Base-by-base conservation (phyloP, 2,113 vertebrate genomes). In the Epinephelus moara region DNA sequence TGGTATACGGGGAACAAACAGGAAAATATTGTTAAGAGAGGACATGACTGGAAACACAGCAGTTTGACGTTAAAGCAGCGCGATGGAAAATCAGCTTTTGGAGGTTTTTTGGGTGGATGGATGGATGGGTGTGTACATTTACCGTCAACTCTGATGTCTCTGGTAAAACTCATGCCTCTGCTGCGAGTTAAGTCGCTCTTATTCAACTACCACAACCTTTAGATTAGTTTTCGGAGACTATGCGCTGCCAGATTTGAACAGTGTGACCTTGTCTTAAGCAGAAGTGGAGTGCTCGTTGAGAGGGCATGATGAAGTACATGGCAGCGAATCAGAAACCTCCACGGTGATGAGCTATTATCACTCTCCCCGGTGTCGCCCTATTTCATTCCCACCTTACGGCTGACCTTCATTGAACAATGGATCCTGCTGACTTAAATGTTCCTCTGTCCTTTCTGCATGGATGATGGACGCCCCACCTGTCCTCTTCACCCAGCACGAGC, bases 401-500 rank as follows among this genome's bases (percentile, higher is more conserved):
- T 95, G 95, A 96, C 94, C 95, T 96, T 96, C 93, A 61, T 74
- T 87, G 79, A 93, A 95, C 94, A 95, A 94, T 95, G 89, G 85
- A 81, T 92, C 86, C 91, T 66, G 83, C 82, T 93, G 94, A 94
- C 88, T 93, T 93, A 93, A 93, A 95, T 92, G 93, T 92, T 93
- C 93, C 88, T 85, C 80, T 94, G 87, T 92, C 93, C 80, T 84
- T 91, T 92, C 85, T 85, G 78, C 64, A 52, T 78, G 78, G 85
- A 81, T 92, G 95, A 95, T 88, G 89, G 86, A 90, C 93, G 88
- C 77, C 90, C 86, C 82, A 75, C 77, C 68, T 90, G 86, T 92
- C 88, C 92, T 88, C 78, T 49, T 82, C 59, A 33, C 59, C 68
- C 64, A 67, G 33, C 91, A 63, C 85, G 84, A 84, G 59, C 87